Conservation (phyloP, 2,797 vertebrate genomes). For the Sebastes steindachneri region DNA sequence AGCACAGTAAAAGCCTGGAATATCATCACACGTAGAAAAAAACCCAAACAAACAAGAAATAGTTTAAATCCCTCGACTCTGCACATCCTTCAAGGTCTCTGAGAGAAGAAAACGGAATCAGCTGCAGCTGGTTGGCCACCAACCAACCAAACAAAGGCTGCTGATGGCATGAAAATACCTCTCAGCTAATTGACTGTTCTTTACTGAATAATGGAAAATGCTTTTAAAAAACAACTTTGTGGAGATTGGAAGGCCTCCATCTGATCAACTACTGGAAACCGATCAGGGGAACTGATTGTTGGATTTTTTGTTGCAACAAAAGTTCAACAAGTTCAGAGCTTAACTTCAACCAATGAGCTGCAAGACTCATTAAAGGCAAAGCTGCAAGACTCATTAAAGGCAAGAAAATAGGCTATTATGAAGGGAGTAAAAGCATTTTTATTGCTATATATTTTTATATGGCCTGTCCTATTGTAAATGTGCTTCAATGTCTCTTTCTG, state of each 20-base stretch:
- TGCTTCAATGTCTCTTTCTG: neutral
- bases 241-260: neutral
- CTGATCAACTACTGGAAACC: neutral
- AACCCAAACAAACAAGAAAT: neutral
- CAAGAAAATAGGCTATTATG: too few species aligned
- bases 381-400: too few species aligned
- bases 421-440: neutral
- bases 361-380: too few species aligned
- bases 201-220: neutral
- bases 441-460: neutral
- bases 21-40: neutral
- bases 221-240: neutral
- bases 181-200: neutral
- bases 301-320: neutral
- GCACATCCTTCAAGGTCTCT: neutral
- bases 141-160: neutral
- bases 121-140: constrained; percentile 12
- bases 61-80: neutral
- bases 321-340: neutral
- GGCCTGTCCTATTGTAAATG: neutral
- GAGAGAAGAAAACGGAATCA: neutral
- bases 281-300: neutral
- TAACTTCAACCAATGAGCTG: neutral
- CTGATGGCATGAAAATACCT: constrained; percentile 2
- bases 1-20: neutral